phyloP scores from a whole-genome alignment of 1,140 invertebrate genomes.

The Vanessa atalanta region DNA sequence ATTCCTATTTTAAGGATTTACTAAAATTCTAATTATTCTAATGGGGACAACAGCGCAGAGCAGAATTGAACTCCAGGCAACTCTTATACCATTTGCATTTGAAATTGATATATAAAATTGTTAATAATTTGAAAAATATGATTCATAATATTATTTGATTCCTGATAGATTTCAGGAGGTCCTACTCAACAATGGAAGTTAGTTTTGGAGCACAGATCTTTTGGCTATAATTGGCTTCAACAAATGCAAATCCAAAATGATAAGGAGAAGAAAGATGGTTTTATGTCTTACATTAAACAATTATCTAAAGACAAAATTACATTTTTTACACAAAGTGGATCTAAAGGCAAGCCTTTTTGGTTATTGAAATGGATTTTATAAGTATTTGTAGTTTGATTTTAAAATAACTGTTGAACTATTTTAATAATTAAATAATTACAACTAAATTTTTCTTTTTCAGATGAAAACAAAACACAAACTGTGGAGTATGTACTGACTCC shows the following conservation, averaged over 20 bases:
- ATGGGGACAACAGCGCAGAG: too few species aligned
- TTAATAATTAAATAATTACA: too few species aligned
- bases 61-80: too few species aligned
- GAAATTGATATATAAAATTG: too few species aligned
- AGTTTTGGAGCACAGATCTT: conserved; percentile 70
- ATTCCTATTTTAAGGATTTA: background rate
- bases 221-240: conserved; percentile 71
- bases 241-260: conserved; percentile 66
- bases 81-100: too few species aligned
- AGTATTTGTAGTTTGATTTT: too few species aligned
- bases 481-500: conserved; percentile 74
- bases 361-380: background rate
- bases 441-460: conserved; percentile 36
- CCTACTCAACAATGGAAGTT: conserved; percentile 71
- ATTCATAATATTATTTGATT: conserved; percentile 15
- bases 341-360: conserved; percentile 56
- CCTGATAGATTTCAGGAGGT: conserved; percentile 58
- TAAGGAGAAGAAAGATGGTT: conserved; percentile 67
- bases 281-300: conserved; percentile 74
- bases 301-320: conserved; percentile 76
- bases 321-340: conserved; percentile 66
- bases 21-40: background rate
- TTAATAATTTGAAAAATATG: too few species aligned
- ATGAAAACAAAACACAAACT: conserved; percentile 65
- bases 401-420: too few species aligned